Percentiles rank a stretch among this genome's conserved stretches.
phyloP scores from a whole-genome alignment of 2,113 vertebrate genomes.

The Circaetus cinerascens region DNA sequence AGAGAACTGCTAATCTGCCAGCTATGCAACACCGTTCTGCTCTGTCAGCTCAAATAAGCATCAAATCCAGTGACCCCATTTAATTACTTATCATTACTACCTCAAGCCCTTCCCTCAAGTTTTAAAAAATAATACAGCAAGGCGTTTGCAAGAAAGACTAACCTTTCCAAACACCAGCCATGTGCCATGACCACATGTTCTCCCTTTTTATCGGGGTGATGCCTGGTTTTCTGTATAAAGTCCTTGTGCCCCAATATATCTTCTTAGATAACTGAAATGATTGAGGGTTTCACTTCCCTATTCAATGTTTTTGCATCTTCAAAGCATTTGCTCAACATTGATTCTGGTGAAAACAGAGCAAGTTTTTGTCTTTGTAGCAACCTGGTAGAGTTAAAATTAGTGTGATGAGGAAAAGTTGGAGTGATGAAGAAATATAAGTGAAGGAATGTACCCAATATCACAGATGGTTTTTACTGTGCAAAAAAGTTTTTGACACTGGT shows the following conservation, averaged over 20 bases:
- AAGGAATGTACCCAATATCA: background rate
- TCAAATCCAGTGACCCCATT: background rate
- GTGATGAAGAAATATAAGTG: background rate
- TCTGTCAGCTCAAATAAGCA: background rate
- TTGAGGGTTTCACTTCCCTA: background rate
- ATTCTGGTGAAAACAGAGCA: background rate
- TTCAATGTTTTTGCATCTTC: background rate
- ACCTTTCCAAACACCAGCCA: background rate
- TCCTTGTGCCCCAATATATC: background rate
- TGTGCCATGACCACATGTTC: background rate
- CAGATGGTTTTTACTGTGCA: background rate
- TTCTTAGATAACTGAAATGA: background rate
- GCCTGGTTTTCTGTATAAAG: background rate
- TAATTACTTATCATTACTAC: background rate
- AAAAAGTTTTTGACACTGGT: background rate
- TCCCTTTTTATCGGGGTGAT: background rate
- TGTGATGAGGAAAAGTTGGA: background rate
- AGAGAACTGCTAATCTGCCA: background rate
- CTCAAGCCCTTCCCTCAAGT: background rate
- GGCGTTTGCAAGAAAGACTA: background rate
- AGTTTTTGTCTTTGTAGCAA: background rate
- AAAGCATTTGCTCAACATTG: background rate
- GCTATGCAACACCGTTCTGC: background rate
- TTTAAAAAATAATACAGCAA: background rate
- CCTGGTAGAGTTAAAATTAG: background rate